Evolutionary conservation across 1,140 invertebrate species (phyloP), one percentile per base, ranked within the genome.

Genomic region (Aphelenchoides fujianensis): DNA sequence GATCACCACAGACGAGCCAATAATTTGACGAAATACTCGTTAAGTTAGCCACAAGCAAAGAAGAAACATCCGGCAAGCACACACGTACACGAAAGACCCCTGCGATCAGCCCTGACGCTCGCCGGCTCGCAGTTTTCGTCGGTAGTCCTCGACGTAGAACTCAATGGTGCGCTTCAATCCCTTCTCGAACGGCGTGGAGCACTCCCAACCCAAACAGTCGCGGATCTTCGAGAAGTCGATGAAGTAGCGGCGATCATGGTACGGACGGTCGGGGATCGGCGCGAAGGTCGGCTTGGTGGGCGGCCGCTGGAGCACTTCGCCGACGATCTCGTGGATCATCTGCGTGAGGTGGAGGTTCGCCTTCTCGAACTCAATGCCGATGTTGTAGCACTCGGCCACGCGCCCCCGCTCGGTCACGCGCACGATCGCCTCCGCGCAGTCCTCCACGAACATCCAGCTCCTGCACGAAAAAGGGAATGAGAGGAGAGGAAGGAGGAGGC

Each of bases 401-500:
- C 57, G 52, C 12, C 84, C 82, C 23, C 61, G 23, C 23, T 83
- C 77, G 12, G 81, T 75, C 0, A 84, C 79, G 34, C 74, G 52
- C 32, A 72, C 30, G 48, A 84, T 85, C 19, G 84, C 82, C 28
- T 80, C 77, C 3, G 82, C 73, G 71, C 84, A 85, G 69, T 84
- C 82, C 23, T 84, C 77, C 19, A 84, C 82, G 41, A 68, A 84
- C 74, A 84, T 84, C 82, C 82, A 84, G 34, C 79, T 82, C 36
- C 81, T 72, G 16, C 54, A 71, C 19, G 5, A 35, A 71, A 70
- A 71, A 72, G 31, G 5, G 7, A 69, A 16, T 68, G 5, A 30
- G 5, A 5, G 70, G 67, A 7, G n/a, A 5, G 70, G 5, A 69
- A 59, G 3, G 7, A 70, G 66, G 5, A 19, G 9, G 19, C 28